Base-by-base conservation (phyloP, 37 sponge, comb jelly and placozoan species). In the Geodia barretti region DNA sequence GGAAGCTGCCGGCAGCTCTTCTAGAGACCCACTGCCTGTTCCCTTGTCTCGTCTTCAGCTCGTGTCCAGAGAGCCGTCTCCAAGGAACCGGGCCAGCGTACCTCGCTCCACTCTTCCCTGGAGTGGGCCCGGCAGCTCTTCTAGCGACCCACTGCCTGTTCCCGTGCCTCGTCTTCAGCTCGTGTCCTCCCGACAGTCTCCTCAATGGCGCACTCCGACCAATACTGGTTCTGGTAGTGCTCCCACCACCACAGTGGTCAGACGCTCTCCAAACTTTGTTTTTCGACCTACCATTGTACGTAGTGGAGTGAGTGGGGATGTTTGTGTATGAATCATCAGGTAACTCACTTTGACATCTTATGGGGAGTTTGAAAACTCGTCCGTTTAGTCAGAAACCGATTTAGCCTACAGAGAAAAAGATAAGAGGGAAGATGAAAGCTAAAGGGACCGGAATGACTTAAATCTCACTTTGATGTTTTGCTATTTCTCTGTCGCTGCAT, bases 121-220 rank as follows among this genome's bases (percentile, higher is more conserved):
- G n/a, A n/a, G n/a, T n/a, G n/a, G n/a, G n/a, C n/a, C n/a, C n/a
- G n/a, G n/a, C n/a, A n/a, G n/a, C n/a, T n/a, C n/a, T n/a, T 77
- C 3, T 26, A 25, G 75, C 41, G 41, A 87, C 62, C 87, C 87
- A 87, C 64, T 75, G 87, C n/a, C 59, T 79, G 47, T 87, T 87
- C 37, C 87, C 87, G 24, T 39, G 81, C 38, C 41, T 80, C 0
- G 87, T 80, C 26, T 80, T 87, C 5, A 23, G 28, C 67, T 87
- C 87, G 59, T 19, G 72, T 0, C 87, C 86, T n/a, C n/a, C n/a
- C n/a, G n/a, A n/a, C n/a, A n/a, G n/a, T n/a, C n/a, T n/a, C n/a
- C n/a, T n/a, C 7, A 14, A 7, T 47, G 54, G 54, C 54, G 54
- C 14, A 14, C 11, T 47, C 14, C 11, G 14, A 17, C 14, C 14